Evolutionary conservation across 2,113 vertebrate species (phyloP), one percentile per base, ranked within the genome.

Genomic region (Rhea americana): DNA sequence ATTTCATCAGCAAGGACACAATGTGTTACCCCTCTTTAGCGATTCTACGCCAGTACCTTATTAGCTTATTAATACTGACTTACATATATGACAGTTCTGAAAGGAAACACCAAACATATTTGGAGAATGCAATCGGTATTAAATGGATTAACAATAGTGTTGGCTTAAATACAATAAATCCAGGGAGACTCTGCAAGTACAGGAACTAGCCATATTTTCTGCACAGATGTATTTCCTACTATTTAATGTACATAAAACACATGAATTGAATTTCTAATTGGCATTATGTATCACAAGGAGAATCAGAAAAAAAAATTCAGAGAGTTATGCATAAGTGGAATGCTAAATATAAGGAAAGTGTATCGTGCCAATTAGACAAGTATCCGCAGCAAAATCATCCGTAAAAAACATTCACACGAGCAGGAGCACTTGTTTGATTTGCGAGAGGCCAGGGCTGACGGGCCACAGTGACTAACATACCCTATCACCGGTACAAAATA

Each of bases 61-160:
- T 66, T 25, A 82, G 68, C 1, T 0, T 66, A 17, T 32, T 47
- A 73, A 70, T 71, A 59, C 19, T 62, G 59, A 45, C 14, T 45
- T 82, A 65, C 0, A 0, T 76, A 56, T 39, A 78, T 66, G 48
- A 81, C 61, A 81, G 32, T 81, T 83, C 1, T 0, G 65, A 94
- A 94, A 93, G 56, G 91, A 92, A 96, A 63, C 90, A 83, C 51
- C 85, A 72, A 94, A 86, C 30, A 65, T 87, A 87, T 77, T 85
- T 95, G 82, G 25, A 91, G 79, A 91, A 93, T 89, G 73, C 72
- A 82, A 85, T 89, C 87, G 81, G 47, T 80, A 94, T 89, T 95
- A 94, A 93, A 84, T 85, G 79, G 82, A 93, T 93, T 92, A 93
- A 92, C 82, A 88, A 75, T 91, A 93, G 76, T 78, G 93, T 91